Percentiles rank a stretch among this genome's conserved stretches.
Evolutionary conservation across 1,140 invertebrate species (phyloP).

Genomic region (Rhyacophila brunnea): DNA sequence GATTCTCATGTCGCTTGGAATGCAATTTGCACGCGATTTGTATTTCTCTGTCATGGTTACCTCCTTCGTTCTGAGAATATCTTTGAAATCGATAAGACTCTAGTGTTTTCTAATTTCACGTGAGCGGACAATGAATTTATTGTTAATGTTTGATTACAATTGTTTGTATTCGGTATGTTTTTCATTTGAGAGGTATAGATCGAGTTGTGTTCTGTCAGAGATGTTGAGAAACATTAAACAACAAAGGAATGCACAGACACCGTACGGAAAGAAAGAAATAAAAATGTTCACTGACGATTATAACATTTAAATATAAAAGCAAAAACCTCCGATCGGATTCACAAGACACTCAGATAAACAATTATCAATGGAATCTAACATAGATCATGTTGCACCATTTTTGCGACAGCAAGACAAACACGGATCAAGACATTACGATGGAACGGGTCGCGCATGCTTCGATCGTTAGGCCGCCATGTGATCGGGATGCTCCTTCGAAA

Average conservation of each 20-base stretch:
- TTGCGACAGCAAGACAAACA: conserved; percentile 19
- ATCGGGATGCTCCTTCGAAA: neutral
- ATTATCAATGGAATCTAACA: neutral
- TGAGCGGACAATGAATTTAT: too few relatives aligned
- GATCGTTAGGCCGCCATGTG: neutral
- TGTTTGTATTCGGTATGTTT: too few relatives aligned
- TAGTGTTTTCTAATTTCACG: too few relatives aligned
- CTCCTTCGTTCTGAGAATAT: conserved; percentile 30
- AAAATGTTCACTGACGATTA: conserved; percentile 9
- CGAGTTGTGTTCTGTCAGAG: too few relatives aligned
- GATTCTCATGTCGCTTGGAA: conserved; percentile 57
- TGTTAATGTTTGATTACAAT: too few relatives aligned
- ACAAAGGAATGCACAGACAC: conserved; percentile 1
- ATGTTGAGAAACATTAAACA: conserved; percentile 11
- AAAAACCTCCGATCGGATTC: conserved; percentile 4
- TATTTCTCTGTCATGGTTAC: conserved; percentile 24
- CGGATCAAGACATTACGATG: conserved; percentile 17
- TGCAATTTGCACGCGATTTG: conserved; percentile 45
- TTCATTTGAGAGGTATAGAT: too few relatives aligned
- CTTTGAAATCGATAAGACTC: neutral
- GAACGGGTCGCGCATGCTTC: conserved; percentile 23
- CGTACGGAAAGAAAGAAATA: neutral
- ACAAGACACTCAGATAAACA: conserved; percentile 12
- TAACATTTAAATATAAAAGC: conserved; percentile 8
- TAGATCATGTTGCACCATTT: conserved; percentile 3